Evolutionary conservation across 2,113 vertebrate species (phyloP), one percentile per base, ranked within the genome.

Genomic region (Smithornis capensis): DNA sequence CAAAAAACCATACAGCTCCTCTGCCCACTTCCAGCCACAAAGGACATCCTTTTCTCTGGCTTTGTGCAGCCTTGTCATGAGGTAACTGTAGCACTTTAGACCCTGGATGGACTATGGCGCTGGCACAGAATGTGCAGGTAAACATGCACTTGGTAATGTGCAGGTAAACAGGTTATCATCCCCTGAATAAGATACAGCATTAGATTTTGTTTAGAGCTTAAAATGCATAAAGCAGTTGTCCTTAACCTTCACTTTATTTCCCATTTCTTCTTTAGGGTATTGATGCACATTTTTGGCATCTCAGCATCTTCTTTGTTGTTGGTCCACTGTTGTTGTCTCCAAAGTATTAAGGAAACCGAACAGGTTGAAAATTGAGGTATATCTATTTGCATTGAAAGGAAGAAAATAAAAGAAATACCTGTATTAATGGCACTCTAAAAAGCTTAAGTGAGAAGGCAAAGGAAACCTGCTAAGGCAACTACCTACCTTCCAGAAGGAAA

Each of bases 51-150:
- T 55, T 14, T 49, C 2, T 0, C 33, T 28, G 12, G 31, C 6
- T 1, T 38, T 24, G 7, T 2, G 0, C 7, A n/a, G 60, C 47
- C 42, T 79, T 78, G 53, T 2, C 29, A 12, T 3, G 1, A 7
- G 6, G 16, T 8, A 53, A 19, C 16, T 28, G 9, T 2, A 55
- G 52, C 35, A 23, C 60, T 77, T 25, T 37, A 38, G 57, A 62
- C 45, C 40, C 47, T 55, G 37, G n/a, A 8, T 42, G 25, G n/a
- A 38, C 18, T 10, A 9, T 4, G 45, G 14, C 16, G 9, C 15
- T 63, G 19, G 28, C 18, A 56, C 11, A 65, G 53, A 74, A 24
- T 1, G 0, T 2, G 13, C 19, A 87, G 22, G 29, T 44, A 92
- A 90, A 85, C 15, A 85, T 78, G 19, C 22, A n/a, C 45, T 64